Conservation (phyloP, 2,888 invertebrate species). For the Tillus elongatus region DNA sequence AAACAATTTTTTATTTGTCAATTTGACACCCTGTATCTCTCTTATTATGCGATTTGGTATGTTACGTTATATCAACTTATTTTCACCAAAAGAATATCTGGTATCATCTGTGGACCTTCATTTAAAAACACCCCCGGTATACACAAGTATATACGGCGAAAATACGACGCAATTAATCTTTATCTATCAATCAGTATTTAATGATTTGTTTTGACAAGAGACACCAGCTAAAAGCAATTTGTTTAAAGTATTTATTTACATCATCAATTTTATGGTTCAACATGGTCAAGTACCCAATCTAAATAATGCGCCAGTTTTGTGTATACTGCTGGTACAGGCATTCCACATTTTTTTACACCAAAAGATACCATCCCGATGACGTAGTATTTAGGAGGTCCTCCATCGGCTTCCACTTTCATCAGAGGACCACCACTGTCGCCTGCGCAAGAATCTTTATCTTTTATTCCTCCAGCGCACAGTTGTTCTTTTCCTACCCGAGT, state of each 20-base stretch:
- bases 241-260: background rate
- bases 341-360: background rate
- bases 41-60: too few species aligned
- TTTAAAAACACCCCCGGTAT: too few species aligned
- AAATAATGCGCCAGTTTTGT: slow-evolving; percentile 35
- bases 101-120: too few species aligned
- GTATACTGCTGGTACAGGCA: slow-evolving; percentile 37
- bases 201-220: too few species aligned
- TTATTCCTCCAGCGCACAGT: slow-evolving; percentile 7
- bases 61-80: too few species aligned
- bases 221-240: background rate
- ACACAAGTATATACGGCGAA: too few species aligned
- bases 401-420: too few species aligned
- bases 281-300: slow-evolving; percentile 35
- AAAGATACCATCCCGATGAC: slow-evolving; percentile 5
- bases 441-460: slow-evolving; percentile 1
- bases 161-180: too few species aligned
- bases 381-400: slow-evolving; percentile 1
- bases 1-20: too few species aligned
- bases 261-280: background rate
- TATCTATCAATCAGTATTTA: too few species aligned
- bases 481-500: background rate
- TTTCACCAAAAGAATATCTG: too few species aligned
- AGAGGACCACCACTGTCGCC: slow-evolving; percentile 7
- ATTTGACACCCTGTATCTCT: too few species aligned